These are phyloP conservation scores for Thereva nobilitata DNA, from an alignment of 2,888 invertebrate genomes.

Conservation along the genomic window DNA sequence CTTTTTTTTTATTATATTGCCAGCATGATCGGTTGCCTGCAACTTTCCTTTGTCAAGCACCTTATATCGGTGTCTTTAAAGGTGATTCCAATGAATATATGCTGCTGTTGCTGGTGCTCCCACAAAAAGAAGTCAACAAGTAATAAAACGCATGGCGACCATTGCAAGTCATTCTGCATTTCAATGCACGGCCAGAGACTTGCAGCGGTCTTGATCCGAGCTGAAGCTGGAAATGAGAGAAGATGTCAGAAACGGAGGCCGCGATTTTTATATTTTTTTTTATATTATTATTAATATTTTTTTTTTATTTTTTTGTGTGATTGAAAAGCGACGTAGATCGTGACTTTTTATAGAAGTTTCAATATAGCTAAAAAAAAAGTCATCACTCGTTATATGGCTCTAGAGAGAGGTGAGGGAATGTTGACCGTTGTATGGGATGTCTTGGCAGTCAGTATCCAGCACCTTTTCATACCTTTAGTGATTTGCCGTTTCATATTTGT, in stretches of 20 bases:
- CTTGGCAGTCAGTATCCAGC: no score
- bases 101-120: slow-evolving; percentile 1
- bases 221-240: slow-evolving; percentile 7
- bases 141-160: background rate
- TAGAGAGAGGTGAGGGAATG: no score
- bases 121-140: slow-evolving; percentile 19
- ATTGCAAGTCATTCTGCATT: slow-evolving; percentile 17
- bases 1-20: background rate
- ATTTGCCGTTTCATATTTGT: no score
- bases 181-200: no score
- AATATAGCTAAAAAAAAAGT: no score
- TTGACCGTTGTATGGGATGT: no score
- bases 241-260: slow-evolving; percentile 14
- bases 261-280: background rate
- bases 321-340: no score
- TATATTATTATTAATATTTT: no score
- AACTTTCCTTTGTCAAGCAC: slow-evolving; percentile 21
- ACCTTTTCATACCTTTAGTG: no score
- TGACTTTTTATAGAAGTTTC: no score
- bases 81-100: slow-evolving; percentile 18
- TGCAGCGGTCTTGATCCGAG: background rate
- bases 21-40: background rate
- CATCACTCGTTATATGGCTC: no score
- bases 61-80: slow-evolving; percentile 19
- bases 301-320: no score